Conservation (phyloP, 2,113 vertebrate genomes). For the Erinaceus europaeus region DNA sequence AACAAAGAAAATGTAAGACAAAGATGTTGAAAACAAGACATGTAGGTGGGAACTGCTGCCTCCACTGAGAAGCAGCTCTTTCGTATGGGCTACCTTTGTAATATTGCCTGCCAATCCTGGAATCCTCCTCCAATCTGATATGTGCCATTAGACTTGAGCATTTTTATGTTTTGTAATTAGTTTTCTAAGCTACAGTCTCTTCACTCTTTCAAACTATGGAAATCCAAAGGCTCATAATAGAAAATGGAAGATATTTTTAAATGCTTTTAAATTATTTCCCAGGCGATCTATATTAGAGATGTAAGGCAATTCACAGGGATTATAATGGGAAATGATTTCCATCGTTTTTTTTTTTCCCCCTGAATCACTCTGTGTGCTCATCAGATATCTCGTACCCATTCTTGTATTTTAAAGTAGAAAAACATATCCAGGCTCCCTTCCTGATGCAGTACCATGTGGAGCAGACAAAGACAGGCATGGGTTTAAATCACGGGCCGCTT, state of each 20-base stretch:
- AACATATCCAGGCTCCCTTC: constrained; percentile 70
- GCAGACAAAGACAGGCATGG: constrained; percentile 70
- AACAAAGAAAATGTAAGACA: constrained; percentile 85
- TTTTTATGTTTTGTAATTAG: constrained; percentile 87
- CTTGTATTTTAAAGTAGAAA: constrained; percentile 76
- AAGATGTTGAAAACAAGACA: constrained; percentile 79
- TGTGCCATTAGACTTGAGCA: constrained; percentile 80
- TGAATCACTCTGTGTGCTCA: constrained; percentile 78
- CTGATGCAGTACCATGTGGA: constrained; percentile 71
- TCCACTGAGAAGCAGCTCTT: constrained; percentile 54
- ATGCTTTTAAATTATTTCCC: constrained; percentile 89
- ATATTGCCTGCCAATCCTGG: constrained; percentile 38
- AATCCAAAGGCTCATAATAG: constrained; percentile 86
- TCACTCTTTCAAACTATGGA: constrained; percentile 83
- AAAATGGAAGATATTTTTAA: constrained; percentile 86
- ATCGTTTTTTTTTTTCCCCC: constrained; percentile 62
- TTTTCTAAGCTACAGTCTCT: constrained; percentile 82
- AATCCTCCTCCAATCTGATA: constrained; percentile 76
- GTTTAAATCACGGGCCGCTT: constrained; percentile 80
- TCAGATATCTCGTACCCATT: constrained; percentile 69
- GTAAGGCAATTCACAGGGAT: constrained; percentile 82
- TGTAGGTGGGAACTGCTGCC: constrained; percentile 66
- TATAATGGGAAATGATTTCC: constrained; percentile 84
- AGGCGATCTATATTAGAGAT: constrained; percentile 84
- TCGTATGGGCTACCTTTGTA: constrained; percentile 39